Conservation (phyloP, 2,888 invertebrate species). For the Caenorhabditis sp. region DNA sequence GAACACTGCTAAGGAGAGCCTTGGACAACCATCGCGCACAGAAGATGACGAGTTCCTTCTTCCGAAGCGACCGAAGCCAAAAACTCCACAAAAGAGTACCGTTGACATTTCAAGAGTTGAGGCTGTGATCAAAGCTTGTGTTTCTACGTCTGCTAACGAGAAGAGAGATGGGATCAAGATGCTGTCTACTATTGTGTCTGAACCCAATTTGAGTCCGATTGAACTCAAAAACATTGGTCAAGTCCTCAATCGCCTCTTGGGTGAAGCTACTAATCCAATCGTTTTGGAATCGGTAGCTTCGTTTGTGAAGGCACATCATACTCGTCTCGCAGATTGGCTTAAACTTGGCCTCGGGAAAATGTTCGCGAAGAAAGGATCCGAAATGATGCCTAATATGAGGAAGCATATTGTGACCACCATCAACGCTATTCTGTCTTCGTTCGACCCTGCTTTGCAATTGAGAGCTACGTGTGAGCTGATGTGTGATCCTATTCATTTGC, state of each 20-base stretch:
- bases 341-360: conserved; percentile 48
- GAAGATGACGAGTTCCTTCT: conserved; percentile 64
- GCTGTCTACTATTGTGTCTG: conserved; percentile 41
- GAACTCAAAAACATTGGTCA: conserved; percentile 57
- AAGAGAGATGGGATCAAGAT: conserved; percentile 60
- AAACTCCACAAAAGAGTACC: conserved; percentile 40
- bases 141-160: conserved; percentile 52
- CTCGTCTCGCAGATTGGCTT: conserved; percentile 53
- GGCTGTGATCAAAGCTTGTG: conserved; percentile 49
- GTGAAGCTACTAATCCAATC: conserved; percentile 50
- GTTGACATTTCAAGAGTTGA: conserved; percentile 56
- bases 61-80: conserved; percentile 38
- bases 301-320: conserved; percentile 53
- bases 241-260: conserved; percentile 45
- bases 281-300: conserved; percentile 50
- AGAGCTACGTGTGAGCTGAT: conserved; percentile 44
- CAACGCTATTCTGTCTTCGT: conserved; percentile 35
- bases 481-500: conserved; percentile 57
- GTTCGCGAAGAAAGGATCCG: conserved; percentile 52
- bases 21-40: conserved; percentile 45
- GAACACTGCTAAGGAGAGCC: conserved; percentile 29
- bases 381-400: conserved; percentile 41
- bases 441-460: conserved; percentile 49
- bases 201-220: conserved; percentile 36
- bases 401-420: conserved; percentile 51